Base-by-base conservation (phyloP, 2,797 vertebrate species). In the Falco cherrug region DNA sequence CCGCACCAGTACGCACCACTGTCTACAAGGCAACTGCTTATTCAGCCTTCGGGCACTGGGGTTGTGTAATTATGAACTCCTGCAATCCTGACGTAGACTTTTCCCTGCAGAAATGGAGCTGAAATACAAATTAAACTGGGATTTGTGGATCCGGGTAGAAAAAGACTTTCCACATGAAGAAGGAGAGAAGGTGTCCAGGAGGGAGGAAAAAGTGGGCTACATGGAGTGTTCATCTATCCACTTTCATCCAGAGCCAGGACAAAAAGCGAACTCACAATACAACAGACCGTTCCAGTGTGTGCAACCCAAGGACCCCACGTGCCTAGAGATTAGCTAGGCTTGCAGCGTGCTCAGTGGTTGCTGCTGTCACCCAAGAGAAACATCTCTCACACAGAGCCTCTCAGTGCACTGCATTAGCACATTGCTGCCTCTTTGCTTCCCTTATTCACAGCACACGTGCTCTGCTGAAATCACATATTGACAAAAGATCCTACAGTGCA, bases 1-100 rank as follows among this genome's bases (percentile, higher is more conserved):
- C 9, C 3, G 35, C 12, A 5, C 18, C 3, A 21, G 25, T 5
- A 13, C 2, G 1, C 25, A 35, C 14, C 71, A 19, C 17, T 39
- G 33, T 13, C 37, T 69, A 4, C 20, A 5, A 50, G 41, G 17
- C 51, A 59, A 56, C 6, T 21, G 21, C 47, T 25, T 5, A 0
- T 41, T 80, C 39, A 17, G 63, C 73, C 57, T 85, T 45, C 57
- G 22, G 43, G 61, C 51, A 75, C 11, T 19, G 17, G 25, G 11
- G 29, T 2, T 19, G 6, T 31, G 74, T 43, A 50, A 69, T 45
- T n/a, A 22, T 9, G 9, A 93, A 78, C 53, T 67, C 43, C 18
- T 61, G 64, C n/a, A 53, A 50, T 26, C 78, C 80, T 57, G 39
- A 84, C 48, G 45, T 51, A 18, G 33, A 35, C 19, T 26, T 13